phyloP scores from a whole-genome alignment of 2,888 invertebrate genomes.

The Caenorhabditis angaria region DNA sequence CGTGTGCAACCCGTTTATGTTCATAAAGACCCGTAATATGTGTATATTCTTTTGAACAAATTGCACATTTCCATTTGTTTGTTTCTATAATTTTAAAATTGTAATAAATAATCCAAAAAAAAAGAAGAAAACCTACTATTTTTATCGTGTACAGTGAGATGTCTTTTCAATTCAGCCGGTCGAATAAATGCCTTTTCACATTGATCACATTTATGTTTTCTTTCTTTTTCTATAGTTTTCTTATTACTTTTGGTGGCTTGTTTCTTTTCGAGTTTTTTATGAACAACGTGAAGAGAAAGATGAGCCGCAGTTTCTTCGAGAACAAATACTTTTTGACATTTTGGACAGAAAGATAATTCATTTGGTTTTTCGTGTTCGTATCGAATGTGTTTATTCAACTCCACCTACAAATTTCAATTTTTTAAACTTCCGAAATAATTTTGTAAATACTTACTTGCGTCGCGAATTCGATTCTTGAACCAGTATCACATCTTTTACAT shows the following conservation, averaged over 20 bases:
- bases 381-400: constrained; percentile 34
- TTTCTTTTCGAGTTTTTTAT: constrained; percentile 11
- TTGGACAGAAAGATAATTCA: constrained; percentile 46
- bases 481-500: constrained; percentile 40
- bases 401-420: constrained; percentile 18
- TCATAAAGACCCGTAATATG: constrained; percentile 40
- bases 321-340: constrained; percentile 37
- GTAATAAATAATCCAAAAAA: constrained; percentile 1
- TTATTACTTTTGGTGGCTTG: background rate
- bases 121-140: constrained; percentile 19
- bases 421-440: too few relatives aligned
- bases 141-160: constrained; percentile 35
- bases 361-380: constrained; percentile 28
- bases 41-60: constrained; percentile 43
- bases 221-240: background rate
- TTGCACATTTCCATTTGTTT: constrained; percentile 38
- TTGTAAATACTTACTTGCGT: constrained; percentile 20
- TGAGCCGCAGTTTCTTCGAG: constrained; percentile 33
- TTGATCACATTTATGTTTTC: constrained; percentile 28
- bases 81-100: background rate
- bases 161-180: constrained; percentile 50
- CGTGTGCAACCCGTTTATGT: constrained; percentile 38
- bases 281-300: constrained; percentile 19
- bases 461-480: constrained; percentile 19
- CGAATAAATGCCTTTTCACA: constrained; percentile 54